Base-by-base conservation (phyloP, 2,797 vertebrate species). In the Muraenolepis orangiensis region DNA sequence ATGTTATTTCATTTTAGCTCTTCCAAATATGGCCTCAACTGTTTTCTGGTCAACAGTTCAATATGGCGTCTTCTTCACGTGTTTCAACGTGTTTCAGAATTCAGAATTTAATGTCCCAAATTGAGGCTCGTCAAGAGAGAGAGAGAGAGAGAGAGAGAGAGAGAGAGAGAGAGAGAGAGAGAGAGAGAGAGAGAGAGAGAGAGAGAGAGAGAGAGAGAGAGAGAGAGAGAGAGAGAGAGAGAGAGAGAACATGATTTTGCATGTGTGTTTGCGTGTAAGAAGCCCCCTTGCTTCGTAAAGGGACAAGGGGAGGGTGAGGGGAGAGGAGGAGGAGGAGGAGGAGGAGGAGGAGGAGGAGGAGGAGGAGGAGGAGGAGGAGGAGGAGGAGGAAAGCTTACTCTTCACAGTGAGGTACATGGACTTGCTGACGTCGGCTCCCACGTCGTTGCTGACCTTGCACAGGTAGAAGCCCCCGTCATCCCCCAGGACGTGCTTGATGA, bases 361-460 rank as follows among this genome's bases (percentile, higher is more conserved):
- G 42, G 16, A 46, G 42, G 42, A n/a, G n/a, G 28, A 72, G 12
- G 29, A 61, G n/a, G 51, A 23, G 51, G 57, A 16, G 26, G 5
- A 40, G 32, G 23, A n/a, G 20, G 34, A 6, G 42, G 23, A 16
- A 11, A 66, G 80, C 90, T 91, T 90, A 92, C 91, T 92, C 88
- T 91, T 91, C 81, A 92, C 86, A 42, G 97, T 98, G 95, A 99
- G 97, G 94, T 98, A 99, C 98, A 99, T 98, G 95, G 97, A 98
- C 95, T 99, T 99, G 98, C 98, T 99, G 96, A 99, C 97, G 90
- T 99, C 98, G 71, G 98, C 97, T 92, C 97, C 98, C 93, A 99
- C 98, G 89, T 98, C 96, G 90, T 99, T 99, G 96, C 97, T 99
- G 96, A 99, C 98, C 92, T 99, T 98, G 94, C 98, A 99, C 90